These are phyloP conservation scores for Drosophila burlai DNA, from an alignment of 1,140 invertebrate genomes.

Conservation along the genomic window DNA sequence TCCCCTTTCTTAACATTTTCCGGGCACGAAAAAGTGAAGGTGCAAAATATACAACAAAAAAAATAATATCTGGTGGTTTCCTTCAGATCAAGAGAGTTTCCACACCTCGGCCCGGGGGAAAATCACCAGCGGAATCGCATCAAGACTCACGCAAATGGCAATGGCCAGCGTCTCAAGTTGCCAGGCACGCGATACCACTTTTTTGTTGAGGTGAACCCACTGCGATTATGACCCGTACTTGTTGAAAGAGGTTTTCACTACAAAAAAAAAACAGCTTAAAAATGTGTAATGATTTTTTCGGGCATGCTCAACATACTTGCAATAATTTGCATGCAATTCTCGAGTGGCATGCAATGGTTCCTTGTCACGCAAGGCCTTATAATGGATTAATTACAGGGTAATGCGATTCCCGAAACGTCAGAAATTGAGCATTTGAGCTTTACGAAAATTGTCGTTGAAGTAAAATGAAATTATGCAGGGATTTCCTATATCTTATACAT, in stretches of 20 bases:
- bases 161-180: slow-evolving; percentile 55
- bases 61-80: slow-evolving; percentile 16
- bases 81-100: slow-evolving; percentile 41
- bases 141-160: slow-evolving; percentile 43
- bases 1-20: slow-evolving; percentile 1
- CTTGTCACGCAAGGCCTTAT: slow-evolving; percentile 60
- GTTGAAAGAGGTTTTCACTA: slow-evolving; percentile 27
- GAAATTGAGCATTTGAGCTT: not conserved
- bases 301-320: slow-evolving; percentile 71
- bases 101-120: slow-evolving; percentile 26
- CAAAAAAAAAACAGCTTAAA: slow-evolving; percentile 33
- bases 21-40: not conserved
- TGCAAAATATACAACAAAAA: slow-evolving; percentile 13
- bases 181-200: slow-evolving; percentile 55
- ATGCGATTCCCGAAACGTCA: slow-evolving; percentile 18
- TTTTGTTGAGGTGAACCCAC: slow-evolving; percentile 22
- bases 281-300: slow-evolving; percentile 64
- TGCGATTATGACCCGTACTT: slow-evolving; percentile 73
- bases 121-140: slow-evolving; percentile 23
- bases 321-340: slow-evolving; percentile 78
- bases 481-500: not conserved
- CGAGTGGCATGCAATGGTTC: slow-evolving; percentile 56
- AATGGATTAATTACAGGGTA: slow-evolving; percentile 77
- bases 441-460: not conserved
- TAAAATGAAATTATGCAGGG: not conserved